Evolutionary conservation across 2,888 invertebrate species (phyloP).

Genomic region (Eueremaeus valkanovi): DNA sequence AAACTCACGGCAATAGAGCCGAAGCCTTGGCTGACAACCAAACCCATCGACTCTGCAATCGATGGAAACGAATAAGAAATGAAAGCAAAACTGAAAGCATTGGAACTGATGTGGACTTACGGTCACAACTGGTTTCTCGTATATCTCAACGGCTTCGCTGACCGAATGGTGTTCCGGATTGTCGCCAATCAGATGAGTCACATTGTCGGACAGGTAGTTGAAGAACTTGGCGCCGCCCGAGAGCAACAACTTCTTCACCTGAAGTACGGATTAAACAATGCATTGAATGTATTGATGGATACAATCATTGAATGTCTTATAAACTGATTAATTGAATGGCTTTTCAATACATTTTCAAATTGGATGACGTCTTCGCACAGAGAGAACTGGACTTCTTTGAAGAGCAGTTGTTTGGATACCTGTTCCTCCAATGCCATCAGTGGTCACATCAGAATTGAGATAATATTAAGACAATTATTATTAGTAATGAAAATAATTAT

Average conservation of each 20-base stretch:
- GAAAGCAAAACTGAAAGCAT: background rate
- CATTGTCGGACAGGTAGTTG: constrained; percentile 82
- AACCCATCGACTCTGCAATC: constrained; percentile 67
- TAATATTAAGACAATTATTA: background rate
- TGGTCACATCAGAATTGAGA: background rate
- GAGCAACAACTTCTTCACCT: constrained; percentile 45
- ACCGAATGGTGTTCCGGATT: constrained; percentile 81
- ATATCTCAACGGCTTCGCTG: constrained; percentile 84
- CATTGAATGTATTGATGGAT: too few relatives aligned
- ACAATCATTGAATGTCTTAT: background rate
- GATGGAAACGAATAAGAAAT: constrained; percentile 47
- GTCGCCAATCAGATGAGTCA: constrained; percentile 86
- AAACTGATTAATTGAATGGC: background rate
- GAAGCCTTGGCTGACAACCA: constrained; percentile 60
- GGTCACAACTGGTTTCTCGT: constrained; percentile 84
- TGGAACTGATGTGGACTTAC: constrained; percentile 48
- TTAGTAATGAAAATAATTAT: background rate
- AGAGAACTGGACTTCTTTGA: constrained; percentile 46
- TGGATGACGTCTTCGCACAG: constrained; percentile 45
- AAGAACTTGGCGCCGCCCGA: constrained; percentile 73
- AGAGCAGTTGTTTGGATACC: constrained; percentile 42
- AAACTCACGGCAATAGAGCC: constrained; percentile 59
- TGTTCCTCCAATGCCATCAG: background rate
- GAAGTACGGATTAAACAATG: too few relatives aligned
- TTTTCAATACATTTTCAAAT: constrained; percentile 44